Base-by-base conservation (phyloP, 2,113 vertebrate species). In the Bubo scandiacus region DNA sequence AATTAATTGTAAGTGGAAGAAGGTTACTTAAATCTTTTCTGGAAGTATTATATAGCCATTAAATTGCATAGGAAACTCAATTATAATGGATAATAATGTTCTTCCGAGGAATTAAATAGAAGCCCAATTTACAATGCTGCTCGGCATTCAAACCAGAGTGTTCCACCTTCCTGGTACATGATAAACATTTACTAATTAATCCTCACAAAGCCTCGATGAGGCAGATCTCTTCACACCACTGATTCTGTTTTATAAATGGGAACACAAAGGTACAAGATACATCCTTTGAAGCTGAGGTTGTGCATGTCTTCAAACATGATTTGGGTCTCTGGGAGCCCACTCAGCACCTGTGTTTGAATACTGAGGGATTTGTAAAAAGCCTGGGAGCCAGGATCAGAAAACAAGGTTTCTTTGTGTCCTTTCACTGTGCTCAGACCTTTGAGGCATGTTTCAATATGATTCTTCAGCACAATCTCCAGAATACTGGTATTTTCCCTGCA, bases 171-270 rank as follows among this genome's bases (percentile, higher is more conserved):
- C 72, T 30, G 38, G 32, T 70, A 73, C 86, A 87, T 40, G 94
- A 95, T 80, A 92, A 97, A 97, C 94, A 88, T 90, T 94, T 81
- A 40, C 58, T 92, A 96, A 96, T 97, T 95, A 96, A 90, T 89
- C 63, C 89, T 94, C 89, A 92, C 81, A 94, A 90, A 91, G 81
- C 70, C 84, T 91, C 2, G 0, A 58, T 54, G 66, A 94, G 58
- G 84, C 93, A 92, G 84, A 91, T 95, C 90, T 96, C 87, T 94
- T 87, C 93, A 93, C 90, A 70, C 34, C 52, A 38, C 86, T 91
- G 79, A 82, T 77, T 91, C 78, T 77, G n/a, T 71, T 87, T 93
- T 59, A 67, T 92, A 90, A 92, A 81, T 5, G 54, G 62, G 78
- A 90, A 96, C 89, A 75, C 78, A 91, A 66, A 73, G 59, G n/a